These are phyloP conservation scores for Tenebrosternarchus preto DNA, from an alignment of 2,113 vertebrate species.

Conservation along the genomic window DNA sequence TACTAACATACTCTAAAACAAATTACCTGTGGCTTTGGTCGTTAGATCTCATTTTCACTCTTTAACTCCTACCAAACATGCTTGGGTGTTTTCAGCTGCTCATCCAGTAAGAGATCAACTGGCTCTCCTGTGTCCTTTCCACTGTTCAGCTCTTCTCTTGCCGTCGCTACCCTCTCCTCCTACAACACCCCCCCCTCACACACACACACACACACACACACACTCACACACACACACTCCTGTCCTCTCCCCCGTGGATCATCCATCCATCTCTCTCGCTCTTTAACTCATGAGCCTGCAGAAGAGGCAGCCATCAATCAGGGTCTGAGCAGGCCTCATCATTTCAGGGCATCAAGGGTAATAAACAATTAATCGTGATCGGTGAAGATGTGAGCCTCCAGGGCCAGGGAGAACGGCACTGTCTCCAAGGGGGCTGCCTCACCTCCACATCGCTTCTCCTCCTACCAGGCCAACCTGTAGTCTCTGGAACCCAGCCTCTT, in stretches of 20 bases:
- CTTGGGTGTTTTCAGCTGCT: not conserved
- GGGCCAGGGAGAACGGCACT: slow-evolving; percentile 12
- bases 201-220: not conserved
- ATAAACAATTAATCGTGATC: slow-evolving; percentile 54
- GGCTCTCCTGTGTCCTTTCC: not conserved
- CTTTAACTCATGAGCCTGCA: slow-evolving; percentile 27
- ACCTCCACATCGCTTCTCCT: not conserved
- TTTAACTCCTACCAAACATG: not conserved
- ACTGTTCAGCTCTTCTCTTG: not conserved
- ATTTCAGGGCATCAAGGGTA: slow-evolving; percentile 38
- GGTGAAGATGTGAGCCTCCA: slow-evolving; percentile 49
- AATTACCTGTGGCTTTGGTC: not conserved
- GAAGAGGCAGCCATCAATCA: slow-evolving; percentile 47
- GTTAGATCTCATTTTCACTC: not conserved
- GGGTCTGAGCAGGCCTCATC: slow-evolving; percentile 26
- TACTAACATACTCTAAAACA: not conserved
- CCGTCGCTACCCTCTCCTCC: not conserved
- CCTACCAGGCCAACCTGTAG: slow-evolving; percentile 17
- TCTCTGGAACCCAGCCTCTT: not conserved
- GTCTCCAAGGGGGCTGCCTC: slow-evolving; percentile 16
- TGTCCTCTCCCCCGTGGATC: slow-evolving; percentile 26
- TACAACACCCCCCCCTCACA: not conserved
- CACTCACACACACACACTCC: not conserved
- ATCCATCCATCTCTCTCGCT: slow-evolving; percentile 28
- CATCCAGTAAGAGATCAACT: not conserved